Conservation (phyloP, 1,140 invertebrate genomes). For the Megalopta genalis region DNA sequence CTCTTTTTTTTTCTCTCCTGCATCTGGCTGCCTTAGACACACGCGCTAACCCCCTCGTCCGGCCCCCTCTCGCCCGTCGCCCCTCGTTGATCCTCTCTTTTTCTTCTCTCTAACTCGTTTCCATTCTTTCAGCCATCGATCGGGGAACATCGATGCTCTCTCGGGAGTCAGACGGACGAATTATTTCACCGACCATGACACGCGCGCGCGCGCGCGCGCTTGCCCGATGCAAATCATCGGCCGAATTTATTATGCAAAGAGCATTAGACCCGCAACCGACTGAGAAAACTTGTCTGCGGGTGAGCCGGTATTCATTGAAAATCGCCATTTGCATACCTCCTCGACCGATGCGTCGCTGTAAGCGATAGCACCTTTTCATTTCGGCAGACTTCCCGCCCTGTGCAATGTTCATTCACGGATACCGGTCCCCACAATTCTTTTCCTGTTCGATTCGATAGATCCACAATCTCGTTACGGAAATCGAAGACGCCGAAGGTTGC, state of each 20-base stretch:
- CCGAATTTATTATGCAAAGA: conserved; percentile 59
- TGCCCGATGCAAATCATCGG: conserved; percentile 43
- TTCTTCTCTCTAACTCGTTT: conserved; percentile 50
- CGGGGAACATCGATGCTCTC: conserved; percentile 35
- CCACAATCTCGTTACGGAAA: too few species aligned
- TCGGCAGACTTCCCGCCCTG: too few species aligned
- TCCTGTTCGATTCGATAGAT: too few species aligned
- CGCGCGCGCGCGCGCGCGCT: conserved; percentile 33
- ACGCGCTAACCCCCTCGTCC: neutral
- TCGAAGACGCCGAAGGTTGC: too few species aligned
- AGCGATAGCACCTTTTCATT: neutral
- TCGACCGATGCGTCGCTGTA: neutral
- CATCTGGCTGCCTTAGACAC: conserved; percentile 78
- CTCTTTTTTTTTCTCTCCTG: conserved; percentile 51
- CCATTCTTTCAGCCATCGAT: conserved; percentile 29
- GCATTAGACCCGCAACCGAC: conserved; percentile 33
- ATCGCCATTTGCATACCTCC: conserved; percentile 33
- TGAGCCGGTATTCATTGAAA: conserved; percentile 6
- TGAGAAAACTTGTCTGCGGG: conserved; percentile 8
- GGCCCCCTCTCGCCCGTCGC: neutral
- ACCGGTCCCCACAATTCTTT: neutral
- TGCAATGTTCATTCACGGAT: too few species aligned
- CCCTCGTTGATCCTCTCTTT: conserved; percentile 58
- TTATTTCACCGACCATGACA: conserved; percentile 35
- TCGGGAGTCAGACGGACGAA: conserved; percentile 53